Evolutionary conservation across 2,113 vertebrate genomes (phyloP).

Genomic region (Sisor rabdophorus): DNA sequence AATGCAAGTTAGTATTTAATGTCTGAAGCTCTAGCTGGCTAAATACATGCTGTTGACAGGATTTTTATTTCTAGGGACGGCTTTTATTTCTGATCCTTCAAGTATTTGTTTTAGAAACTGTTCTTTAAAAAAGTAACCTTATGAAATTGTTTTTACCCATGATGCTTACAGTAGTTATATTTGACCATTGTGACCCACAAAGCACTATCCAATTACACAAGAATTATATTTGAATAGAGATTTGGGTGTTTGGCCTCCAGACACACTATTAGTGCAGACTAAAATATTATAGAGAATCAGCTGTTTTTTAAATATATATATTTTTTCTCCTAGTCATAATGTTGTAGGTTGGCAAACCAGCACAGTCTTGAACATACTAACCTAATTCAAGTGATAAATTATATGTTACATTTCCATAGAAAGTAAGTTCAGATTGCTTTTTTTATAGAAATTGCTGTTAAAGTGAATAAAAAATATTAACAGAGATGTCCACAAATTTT

Average conservation of each 20-base stretch:
- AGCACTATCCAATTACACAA: constrained; percentile 24
- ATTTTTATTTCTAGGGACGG: not conserved
- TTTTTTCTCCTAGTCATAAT: too few species aligned
- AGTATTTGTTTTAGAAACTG: too few species aligned
- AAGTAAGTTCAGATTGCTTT: constrained; percentile 26
- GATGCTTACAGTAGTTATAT: constrained; percentile 26
- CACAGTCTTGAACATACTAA: too few species aligned
- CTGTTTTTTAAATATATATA: too few species aligned
- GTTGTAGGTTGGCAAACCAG: too few species aligned
- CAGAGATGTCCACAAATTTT: constrained; percentile 6
- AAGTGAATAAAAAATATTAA: not conserved
- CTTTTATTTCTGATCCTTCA: not conserved
- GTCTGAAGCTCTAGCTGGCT: not conserved
- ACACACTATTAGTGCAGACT: constrained; percentile 30
- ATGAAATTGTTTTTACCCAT: constrained; percentile 12
- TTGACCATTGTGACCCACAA: constrained; percentile 10
- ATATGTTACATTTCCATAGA: constrained; percentile 14
- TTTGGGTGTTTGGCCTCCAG: constrained; percentile 27
- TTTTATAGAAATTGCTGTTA: constrained; percentile 31
- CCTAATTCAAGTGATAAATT: constrained; percentile 33
- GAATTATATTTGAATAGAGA: constrained; percentile 25
- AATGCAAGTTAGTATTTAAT: not conserved
- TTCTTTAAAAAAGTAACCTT: constrained; percentile 4
- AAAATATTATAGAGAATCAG: too few species aligned
- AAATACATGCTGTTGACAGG: not conserved